Base-by-base conservation (phyloP, 2,113 vertebrate genomes). In the Callospermophilus lateralis region DNA sequence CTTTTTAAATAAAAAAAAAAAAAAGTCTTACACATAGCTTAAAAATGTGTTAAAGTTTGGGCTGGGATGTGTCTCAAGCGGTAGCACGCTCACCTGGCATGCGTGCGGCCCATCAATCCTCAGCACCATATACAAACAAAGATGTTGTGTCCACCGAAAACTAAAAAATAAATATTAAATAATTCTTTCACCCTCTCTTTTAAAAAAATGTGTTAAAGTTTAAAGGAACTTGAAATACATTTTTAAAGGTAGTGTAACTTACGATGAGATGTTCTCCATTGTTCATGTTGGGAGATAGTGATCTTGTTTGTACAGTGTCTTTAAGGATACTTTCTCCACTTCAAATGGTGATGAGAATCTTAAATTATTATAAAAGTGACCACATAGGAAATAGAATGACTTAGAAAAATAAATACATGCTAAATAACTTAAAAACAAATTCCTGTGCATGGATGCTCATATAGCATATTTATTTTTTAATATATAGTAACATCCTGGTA, bases 301-400 rank as follows among this genome's bases (percentile, higher is more conserved):
- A n/a, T n/a, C n/a, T n/a, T n/a, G n/a, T n/a, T n/a, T n/a, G 0
- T 67, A 28, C 32, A 51, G 1, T 61, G 1, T 20, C 4, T 34
- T 85, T 4, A 39, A 89, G 1, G 3, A 70, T 74, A 73, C 26
- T 53, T 70, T 76, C 3, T 77, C 3, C 7, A 37, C 76, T 93
- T 48, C 24, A 93, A 72, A 86, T 51, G 13, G 77, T 34, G 67
- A 89, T 51, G 13, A 81, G 22, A 76, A 81, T 48, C 22, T 65
- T 58, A 81, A 42, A 67, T 9, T 42, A 67, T 26, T 77, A 24
- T 13, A 34, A 83, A 76, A 92, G 26, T 72, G 6, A 89, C 26
- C 13, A 63, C 0, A 26, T 89, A 15, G 1, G 12, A 90, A 84
- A 86, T 1, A 22, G 24, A 39, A 72, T 73, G 19, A 17, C 8